These are phyloP conservation scores for Solen grandis DNA, from an alignment of 1,140 invertebrate genomes.

Conservation along the genomic window DNA sequence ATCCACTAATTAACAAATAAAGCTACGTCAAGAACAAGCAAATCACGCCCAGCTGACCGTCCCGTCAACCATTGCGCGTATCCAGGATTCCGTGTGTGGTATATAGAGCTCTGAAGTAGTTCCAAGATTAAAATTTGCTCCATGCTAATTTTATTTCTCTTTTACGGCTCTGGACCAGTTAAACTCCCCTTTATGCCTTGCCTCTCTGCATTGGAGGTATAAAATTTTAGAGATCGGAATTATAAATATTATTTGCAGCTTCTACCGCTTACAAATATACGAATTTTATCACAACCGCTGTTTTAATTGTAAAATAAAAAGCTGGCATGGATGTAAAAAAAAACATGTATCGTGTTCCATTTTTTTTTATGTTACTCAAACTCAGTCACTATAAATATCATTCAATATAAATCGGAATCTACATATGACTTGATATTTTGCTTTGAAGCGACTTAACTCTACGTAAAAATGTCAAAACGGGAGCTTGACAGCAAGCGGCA, in stretches of 20 bases:
- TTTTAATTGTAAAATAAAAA: not conserved
- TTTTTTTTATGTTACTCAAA: no score
- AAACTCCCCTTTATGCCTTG: constrained; percentile 41
- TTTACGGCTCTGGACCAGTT: constrained; percentile 40
- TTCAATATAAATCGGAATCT: no score
- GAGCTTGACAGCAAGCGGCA: no score
- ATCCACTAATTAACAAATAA: constrained; percentile 31
- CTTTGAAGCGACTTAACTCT: no score
- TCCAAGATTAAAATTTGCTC: constrained; percentile 54
- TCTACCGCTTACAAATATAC: not conserved
- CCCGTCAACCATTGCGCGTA: constrained; percentile 9
- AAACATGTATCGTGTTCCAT: no score
- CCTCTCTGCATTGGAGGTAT: not conserved
- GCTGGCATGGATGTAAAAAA: no score
- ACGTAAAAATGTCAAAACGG: no score
- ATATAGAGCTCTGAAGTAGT: constrained; percentile 36
- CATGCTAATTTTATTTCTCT: constrained; percentile 45
- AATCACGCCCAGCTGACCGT: constrained; percentile 44
- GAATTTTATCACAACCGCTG: not conserved
- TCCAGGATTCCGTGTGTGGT: constrained; percentile 20
- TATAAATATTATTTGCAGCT: not conserved
- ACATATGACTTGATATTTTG: no score
- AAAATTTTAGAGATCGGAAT: not conserved
- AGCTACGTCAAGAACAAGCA: constrained; percentile 5
- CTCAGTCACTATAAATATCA: no score